Conservation (phyloP, 2,888 invertebrate species). For the Stenichneumon culpator region DNA sequence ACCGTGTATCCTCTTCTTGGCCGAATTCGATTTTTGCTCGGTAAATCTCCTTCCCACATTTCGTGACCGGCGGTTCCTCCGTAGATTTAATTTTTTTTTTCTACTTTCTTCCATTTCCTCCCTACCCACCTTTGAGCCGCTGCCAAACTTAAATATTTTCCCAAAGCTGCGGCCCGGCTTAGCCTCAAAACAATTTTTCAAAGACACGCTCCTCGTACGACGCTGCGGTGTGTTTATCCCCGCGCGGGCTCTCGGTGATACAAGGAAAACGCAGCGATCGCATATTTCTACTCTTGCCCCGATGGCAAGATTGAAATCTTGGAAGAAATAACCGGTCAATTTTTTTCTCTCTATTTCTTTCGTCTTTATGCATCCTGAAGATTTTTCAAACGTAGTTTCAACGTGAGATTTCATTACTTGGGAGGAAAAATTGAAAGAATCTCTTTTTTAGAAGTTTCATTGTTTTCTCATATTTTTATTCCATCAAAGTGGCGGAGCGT, state of each 20-base stretch:
- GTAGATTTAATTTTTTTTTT: conserved; percentile 19
- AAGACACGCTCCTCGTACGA: conserved; percentile 47
- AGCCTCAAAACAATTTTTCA: conserved; percentile 64
- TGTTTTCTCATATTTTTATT: too few relatives aligned
- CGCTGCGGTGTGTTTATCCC: neutral
- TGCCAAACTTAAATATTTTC: conserved; percentile 65
- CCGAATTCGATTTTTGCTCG: conserved; percentile 60
- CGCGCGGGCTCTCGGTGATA: neutral
- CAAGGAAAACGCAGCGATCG: neutral
- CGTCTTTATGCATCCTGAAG: neutral
- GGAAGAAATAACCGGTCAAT: neutral
- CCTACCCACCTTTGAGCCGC: conserved; percentile 51
- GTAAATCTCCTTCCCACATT: conserved; percentile 56
- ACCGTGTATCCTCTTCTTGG: neutral
- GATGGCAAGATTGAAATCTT: neutral
- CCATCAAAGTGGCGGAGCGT: too few relatives aligned
- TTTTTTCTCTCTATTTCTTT: neutral
- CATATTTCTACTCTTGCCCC: conserved; percentile 17
- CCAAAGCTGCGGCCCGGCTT: conserved; percentile 51
- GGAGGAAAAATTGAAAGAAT: neutral
- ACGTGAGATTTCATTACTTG: too few relatives aligned
- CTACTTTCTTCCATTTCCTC: conserved; percentile 13
- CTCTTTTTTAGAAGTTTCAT: too few relatives aligned
- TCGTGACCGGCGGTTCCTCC: conserved; percentile 16
- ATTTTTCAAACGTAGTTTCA: neutral